Conservation (phyloP, 1,140 invertebrate species). For the Calephelis nemesis region DNA sequence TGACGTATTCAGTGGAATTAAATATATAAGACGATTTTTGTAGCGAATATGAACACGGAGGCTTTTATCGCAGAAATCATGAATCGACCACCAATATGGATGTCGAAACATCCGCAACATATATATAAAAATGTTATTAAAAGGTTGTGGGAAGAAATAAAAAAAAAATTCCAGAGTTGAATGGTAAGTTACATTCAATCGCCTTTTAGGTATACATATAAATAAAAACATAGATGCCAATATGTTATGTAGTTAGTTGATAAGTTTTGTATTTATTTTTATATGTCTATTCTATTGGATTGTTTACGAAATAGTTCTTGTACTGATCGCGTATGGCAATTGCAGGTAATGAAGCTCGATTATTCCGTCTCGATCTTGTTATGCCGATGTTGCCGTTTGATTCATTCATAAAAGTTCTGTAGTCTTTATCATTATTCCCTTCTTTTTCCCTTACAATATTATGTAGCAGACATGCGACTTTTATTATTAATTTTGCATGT, state of each 20-base stretch:
- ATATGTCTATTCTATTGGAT: constrained; percentile 18
- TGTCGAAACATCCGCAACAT: too few relatives aligned
- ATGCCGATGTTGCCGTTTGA: constrained; percentile 16
- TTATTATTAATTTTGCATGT: too few relatives aligned
- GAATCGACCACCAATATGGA: too few relatives aligned
- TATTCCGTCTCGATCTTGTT: constrained; percentile 8
- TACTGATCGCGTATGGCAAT: constrained; percentile 11
- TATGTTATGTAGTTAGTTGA: background rate
- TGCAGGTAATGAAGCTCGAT: constrained; percentile 16
- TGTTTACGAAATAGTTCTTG: constrained; percentile 16
- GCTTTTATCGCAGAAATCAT: too few relatives aligned
- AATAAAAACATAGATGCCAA: background rate
- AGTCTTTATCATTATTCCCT: too few relatives aligned
- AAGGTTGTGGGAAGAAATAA: constrained; percentile 24
- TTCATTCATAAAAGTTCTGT: background rate
- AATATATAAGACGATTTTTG: background rate
- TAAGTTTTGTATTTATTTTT: constrained; percentile 7
- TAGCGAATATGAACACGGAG: too few relatives aligned
- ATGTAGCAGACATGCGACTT: too few relatives aligned
- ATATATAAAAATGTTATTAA: constrained; percentile 12
- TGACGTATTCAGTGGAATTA: too few relatives aligned
- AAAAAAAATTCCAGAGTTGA: constrained; percentile 17
- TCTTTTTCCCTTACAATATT: too few relatives aligned
- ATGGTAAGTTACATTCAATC: constrained; percentile 13
- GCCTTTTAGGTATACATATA: background rate